Evolutionary conservation across 1,140 invertebrate genomes (phyloP), one percentile per base, ranked within the genome.

Genomic region (Chymomyza costata): DNA sequence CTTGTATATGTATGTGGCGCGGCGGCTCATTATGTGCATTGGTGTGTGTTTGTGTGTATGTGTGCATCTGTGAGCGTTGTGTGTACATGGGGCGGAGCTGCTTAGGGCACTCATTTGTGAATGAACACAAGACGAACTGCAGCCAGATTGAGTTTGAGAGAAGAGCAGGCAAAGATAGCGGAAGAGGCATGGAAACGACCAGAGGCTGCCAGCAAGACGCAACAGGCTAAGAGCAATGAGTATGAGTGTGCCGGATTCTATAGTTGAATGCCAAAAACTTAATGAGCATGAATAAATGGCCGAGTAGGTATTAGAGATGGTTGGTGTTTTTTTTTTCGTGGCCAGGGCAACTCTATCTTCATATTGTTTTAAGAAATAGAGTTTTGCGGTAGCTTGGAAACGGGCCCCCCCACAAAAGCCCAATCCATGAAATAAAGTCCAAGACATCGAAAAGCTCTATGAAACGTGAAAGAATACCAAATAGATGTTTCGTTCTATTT

Each of bases 31-130:
- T 30, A 8, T 57, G 6, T 49, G 7, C n/a, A n/a, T n/a, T n/a
- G n/a, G n/a, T 48, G 17, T 34, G 31, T 34, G 31, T 38, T 6
- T 32, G n/a, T 13, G 11, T 65, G 44, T 49, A 38, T 35, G 18
- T 34, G 17, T 18, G 32, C 28, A 40, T 48, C 14, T 34, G 35
- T 65, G 31, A 55, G 49, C 65, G 50, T 21, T 28, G 21, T 80
- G 43, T 58, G 46, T 55, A 32, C 55, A 57, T 82, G 76, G 76
- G 76, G 76, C 76, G 76, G 76, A 82, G 76, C 76, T 82, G 76
- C 76, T 82, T 82, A 65, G 78, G 76, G 76, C 76, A 63, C 76
- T 82, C 76, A 82, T 82, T 82, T 82, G 76, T 82, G 76, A 82
- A 82, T 82, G 76, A 82, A 82, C 74, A 74, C 74, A 28, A 64